phyloP scores from a whole-genome alignment of 2,797 vertebrate species.

The Darevskia nairensis region DNA sequence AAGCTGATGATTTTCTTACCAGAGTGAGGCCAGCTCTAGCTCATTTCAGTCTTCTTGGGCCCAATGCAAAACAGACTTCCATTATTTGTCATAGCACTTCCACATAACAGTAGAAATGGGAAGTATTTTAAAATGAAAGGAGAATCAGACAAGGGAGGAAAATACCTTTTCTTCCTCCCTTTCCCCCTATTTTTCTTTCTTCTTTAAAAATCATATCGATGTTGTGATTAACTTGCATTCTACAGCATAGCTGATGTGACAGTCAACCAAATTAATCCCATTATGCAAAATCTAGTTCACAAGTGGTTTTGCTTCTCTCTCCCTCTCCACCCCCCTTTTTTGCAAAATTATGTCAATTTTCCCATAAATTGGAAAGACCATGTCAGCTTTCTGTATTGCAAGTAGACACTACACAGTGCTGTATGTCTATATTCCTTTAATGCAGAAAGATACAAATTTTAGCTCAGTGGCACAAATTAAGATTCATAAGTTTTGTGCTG shows the following conservation, averaged over 20 bases:
- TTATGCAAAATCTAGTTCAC: slow-evolving; percentile 85
- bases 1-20: slow-evolving; percentile 44
- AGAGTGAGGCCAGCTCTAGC: slow-evolving; percentile 32
- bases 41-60: background rate
- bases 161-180: slow-evolving; percentile 59
- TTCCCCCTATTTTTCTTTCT: slow-evolving; percentile 64
- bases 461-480: slow-evolving; percentile 77
- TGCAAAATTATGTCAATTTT: slow-evolving; percentile 82
- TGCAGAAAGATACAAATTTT: slow-evolving; percentile 75
- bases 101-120: slow-evolving; percentile 30
- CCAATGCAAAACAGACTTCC: background rate
- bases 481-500: slow-evolving; percentile 79
- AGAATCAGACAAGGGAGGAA: slow-evolving; percentile 56
- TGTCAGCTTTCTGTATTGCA: slow-evolving; percentile 79
- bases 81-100: slow-evolving; percentile 45
- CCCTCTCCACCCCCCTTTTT: slow-evolving; percentile 49
- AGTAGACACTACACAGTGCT: slow-evolving; percentile 69
- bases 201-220: slow-evolving; percentile 74
- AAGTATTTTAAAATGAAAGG: slow-evolving; percentile 57
- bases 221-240: slow-evolving; percentile 82
- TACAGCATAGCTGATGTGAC: slow-evolving; percentile 79
- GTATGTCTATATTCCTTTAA: slow-evolving; percentile 74
- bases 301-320: slow-evolving; percentile 78
- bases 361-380: slow-evolving; percentile 79
- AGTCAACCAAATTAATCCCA: slow-evolving; percentile 85